Evolutionary conservation across 2,113 vertebrate genomes (phyloP).

Genomic region (Aramus guarauna): DNA sequence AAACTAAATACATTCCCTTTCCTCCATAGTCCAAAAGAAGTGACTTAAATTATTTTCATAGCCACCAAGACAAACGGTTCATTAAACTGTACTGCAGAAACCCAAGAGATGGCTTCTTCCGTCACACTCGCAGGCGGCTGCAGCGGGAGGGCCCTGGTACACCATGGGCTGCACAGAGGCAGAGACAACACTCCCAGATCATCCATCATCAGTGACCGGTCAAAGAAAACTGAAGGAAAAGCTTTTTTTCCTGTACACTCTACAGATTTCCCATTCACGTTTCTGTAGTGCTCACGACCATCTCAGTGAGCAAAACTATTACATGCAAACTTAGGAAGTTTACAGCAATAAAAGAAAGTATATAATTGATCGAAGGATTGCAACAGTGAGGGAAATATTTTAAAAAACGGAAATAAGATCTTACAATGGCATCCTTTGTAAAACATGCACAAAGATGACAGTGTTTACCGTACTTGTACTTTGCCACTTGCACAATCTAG

Average conservation of each 20-base stretch:
- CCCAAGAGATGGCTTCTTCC: background rate
- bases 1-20: background rate
- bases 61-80: background rate
- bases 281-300: background rate
- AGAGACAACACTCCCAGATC: background rate
- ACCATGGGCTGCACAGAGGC: fast-evolving
- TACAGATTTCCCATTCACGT: background rate
- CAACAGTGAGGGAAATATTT: slow-evolving; percentile 30
- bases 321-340: background rate
- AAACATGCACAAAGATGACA: slow-evolving; percentile 59
- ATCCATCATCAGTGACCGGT: fast-evolving
- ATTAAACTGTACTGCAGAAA: background rate
- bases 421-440: slow-evolving; percentile 55
- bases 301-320: background rate
- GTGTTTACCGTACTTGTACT: slow-evolving; percentile 23
- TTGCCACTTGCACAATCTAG: slow-evolving; percentile 31
- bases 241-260: background rate
- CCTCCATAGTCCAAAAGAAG: background rate
- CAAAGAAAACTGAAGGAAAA: background rate
- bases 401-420: slow-evolving; percentile 16
- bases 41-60: background rate
- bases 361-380: background rate
- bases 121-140: background rate
- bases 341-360: background rate
- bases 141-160: background rate